Base-by-base conservation (phyloP, 2,888 invertebrate genomes). In the Plebejus melissa region DNA sequence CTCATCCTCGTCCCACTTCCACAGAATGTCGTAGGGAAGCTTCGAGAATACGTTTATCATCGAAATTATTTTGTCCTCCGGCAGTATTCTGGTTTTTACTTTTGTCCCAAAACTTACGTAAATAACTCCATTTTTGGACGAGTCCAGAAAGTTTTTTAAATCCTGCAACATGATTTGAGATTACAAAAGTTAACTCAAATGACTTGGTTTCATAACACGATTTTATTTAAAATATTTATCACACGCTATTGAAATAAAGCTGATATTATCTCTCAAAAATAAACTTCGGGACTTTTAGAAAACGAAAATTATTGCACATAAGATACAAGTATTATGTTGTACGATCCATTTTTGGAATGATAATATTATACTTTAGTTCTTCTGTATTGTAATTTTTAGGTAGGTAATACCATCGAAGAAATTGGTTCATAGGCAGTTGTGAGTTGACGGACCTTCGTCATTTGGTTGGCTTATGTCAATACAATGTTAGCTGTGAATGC, bases 71-170 rank as follows among this genome's bases (percentile, higher is more conserved):
- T 79, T 86, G 69, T 87, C 82, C 4, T 83, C 78, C 0, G 90
- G 85, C 58, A 94, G 78, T 1, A 80, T 65, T 2, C 84, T 82
- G 0, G 88, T 84, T 2, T 84, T 81, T 0, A 90, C 84, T 41
- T 90, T 90, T 1, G 93, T 87, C 0, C 93, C 94, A 76, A 93
- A 87, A 78, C 93, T 94, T 60, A 94, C 84, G 77, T 90, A 91
- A 1, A 94, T 86, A 0, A 91, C 90, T 0, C 93, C 94, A n/a
- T 89, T 79, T 58, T 84, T 83, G 0, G 92, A 88, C 1, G 86
- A 84, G 58, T 90, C 87, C 1, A 92, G 77, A 76, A 84, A 91
- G 4, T 79, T 75, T 77, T 90, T 81, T 0, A 93, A 79, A 7
- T 89, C 88, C 89, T 91, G 77, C 28, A 22, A 46, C 16, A 2